Evolutionary conservation across 2,797 vertebrate genomes (phyloP), one percentile per base, ranked within the genome.

Genomic region (Ceryle rudis): DNA sequence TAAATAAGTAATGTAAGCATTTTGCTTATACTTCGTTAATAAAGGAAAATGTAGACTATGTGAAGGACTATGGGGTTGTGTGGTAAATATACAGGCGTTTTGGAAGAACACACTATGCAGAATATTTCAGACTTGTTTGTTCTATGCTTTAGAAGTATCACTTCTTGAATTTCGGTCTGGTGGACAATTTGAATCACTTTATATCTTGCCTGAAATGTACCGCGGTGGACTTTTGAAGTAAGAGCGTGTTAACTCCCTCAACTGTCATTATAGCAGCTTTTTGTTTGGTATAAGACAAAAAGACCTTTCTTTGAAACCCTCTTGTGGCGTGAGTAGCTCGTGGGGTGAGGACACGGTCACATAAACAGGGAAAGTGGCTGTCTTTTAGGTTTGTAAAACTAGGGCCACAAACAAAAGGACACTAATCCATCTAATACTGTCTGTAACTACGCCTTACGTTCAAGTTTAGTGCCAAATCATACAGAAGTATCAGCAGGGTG

Each of bases 311-410:
- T 28, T 61, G 37, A 25, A 75, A 74, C 42, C 13, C 21, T 66
- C 20, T 28, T 0, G 0, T 57, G 37, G 15, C 22, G 14, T 7
- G 23, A 23, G 33, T 28, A 60, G 29, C 35, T 35, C 14, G 4
- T 4, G 46, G 49, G 10, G 10, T 62, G 55, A 62, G 67, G 35
- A 11, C 15, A 19, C 17, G 28, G 14, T 20, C 29, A 18, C 25
- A 33, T 49, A 57, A 64, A 16, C 5, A 10, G n/a, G 18, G 9
- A 33, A n/a, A 0, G 0, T 11, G 5, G 23, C 10, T 17, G 21
- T 9, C 65, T 28, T 42, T 10, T 42, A n/a, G 75, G 18, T 13
- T 28, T 49, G 21, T 74, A 44, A 69, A 81, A 17, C n/a, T 7
- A 29, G 14, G n/a, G 19, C 29, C 11, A 13, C 11, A 21, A 33